These are phyloP conservation scores for Promerops cafer DNA, from an alignment of 2,113 vertebrate species.

Conservation along the genomic window DNA sequence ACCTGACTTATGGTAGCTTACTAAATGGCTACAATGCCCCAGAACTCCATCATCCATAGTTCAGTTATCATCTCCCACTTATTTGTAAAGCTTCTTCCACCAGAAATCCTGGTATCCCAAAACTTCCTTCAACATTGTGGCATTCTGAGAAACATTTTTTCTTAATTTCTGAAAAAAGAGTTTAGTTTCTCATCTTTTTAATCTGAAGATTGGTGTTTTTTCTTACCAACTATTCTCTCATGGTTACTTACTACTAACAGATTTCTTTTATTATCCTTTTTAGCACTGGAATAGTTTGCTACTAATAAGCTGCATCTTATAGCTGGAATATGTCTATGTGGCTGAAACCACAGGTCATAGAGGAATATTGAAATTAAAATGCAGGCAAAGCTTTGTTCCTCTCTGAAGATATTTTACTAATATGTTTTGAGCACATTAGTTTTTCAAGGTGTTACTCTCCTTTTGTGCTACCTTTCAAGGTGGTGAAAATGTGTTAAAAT, in stretches of 20 bases:
- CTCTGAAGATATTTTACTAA: background rate
- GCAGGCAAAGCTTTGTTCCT: background rate
- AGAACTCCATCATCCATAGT: background rate
- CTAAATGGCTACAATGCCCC: background rate
- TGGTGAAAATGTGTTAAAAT: background rate
- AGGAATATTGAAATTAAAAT: background rate
- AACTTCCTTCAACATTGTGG: background rate
- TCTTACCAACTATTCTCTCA: background rate
- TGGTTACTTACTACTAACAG: background rate
- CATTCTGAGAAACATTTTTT: background rate
- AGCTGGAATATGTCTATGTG: background rate
- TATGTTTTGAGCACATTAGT: background rate
- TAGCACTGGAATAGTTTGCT: background rate
- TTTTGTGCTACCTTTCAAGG: background rate
- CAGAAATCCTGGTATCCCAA: background rate
- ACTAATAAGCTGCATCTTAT: background rate
- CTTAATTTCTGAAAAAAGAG: background rate
- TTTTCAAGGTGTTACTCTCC: background rate
- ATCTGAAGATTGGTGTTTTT: background rate
- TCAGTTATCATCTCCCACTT: background rate
- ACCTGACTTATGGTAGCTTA: background rate
- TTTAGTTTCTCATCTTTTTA: background rate
- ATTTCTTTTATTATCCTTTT: background rate
- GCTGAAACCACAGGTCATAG: background rate
- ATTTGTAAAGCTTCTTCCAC: background rate